Evolutionary conservation across 92 coral and sea anemone species (phyloP), one percentile per base, ranked within the genome.

Genomic region (Porites lobata): DNA sequence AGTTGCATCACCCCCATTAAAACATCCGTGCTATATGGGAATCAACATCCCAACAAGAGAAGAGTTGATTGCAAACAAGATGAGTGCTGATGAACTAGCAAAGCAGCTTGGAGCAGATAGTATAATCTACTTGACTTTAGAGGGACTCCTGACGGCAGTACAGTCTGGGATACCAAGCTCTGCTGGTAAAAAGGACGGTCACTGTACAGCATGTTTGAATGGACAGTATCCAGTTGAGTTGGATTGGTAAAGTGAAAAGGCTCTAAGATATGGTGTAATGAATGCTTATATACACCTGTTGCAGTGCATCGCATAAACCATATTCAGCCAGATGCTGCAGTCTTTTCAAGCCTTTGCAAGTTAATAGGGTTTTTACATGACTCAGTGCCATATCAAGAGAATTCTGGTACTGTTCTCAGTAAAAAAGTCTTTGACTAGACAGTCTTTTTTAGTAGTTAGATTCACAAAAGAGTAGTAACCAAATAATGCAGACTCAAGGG

Each of bases 11-110:
- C 99, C 99, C 6, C 99, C 99, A 20, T 85, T 96, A 24, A 96
- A 95, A 92, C 72, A 93, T 64, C 99, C 99, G 13, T 96, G 99
- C 77, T 95, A 93, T 90, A 96, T 96, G 99, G 99, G 99, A 15
- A 96, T 96, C 87, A 96, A 96, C 78, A 96, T 96, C 65, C 99
- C 99, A 1, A 96, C 99, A 4, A 88, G 52, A 80, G 98, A 96
- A 79, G 99, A 96, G 77, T 92, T 96, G 11, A 95, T 96, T 72
- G 99, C 99, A 15, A 95, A 96, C 93, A 92, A 88, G 72, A 65
- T 90, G 84, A 90, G 76, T 74, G 94, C 97, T 1, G 95, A 93
- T 54, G 92, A 92, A 72, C 87, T 95, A 4, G 99, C 97, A 1
- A 80, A 73, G 56, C 87, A 85, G 43, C 64, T 96, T 38, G 98